These are phyloP conservation scores for Sciurus vulgaris DNA, from an alignment of 2,797 vertebrate genomes.

Conservation along the genomic window DNA sequence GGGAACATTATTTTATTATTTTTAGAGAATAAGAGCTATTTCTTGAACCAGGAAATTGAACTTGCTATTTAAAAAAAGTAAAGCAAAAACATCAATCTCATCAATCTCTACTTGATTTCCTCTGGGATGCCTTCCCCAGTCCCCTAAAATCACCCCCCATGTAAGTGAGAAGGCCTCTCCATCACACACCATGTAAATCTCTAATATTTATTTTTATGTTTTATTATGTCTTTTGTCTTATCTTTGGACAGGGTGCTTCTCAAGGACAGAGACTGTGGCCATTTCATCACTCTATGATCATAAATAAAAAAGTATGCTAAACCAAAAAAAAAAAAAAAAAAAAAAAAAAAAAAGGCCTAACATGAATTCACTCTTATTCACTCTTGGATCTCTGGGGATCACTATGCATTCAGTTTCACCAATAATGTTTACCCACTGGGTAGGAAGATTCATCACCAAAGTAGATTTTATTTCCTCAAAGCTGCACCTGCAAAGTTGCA, in stretches of 20 bases:
- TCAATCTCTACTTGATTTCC: slow-evolving; percentile 62
- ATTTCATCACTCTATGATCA: neutral
- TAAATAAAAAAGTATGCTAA: slow-evolving; percentile 54
- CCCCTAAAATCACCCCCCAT: neutral
- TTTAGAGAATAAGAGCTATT: slow-evolving; percentile 80
- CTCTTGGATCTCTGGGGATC: slow-evolving; percentile 34
- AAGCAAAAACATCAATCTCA: slow-evolving; percentile 71
- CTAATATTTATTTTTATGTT: neutral
- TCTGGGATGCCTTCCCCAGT: slow-evolving; percentile 1
- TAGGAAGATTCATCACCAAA: slow-evolving; percentile 70
- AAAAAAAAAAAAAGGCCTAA: slow-evolving; percentile 12
- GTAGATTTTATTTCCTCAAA: slow-evolving; percentile 72
- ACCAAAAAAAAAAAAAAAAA: neutral
- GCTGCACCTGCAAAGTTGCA: slow-evolving; percentile 72
- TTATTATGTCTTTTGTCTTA: slow-evolving; percentile 23
- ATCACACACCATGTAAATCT: neutral
- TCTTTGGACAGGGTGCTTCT: neutral
- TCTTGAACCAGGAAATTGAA: slow-evolving; percentile 82
- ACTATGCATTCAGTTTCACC: slow-evolving; percentile 70
- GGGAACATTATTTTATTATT: slow-evolving; percentile 83
- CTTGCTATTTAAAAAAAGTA: slow-evolving; percentile 77
- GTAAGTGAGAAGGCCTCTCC: neutral
- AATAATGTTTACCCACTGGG: neutral
- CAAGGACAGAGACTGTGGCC: neutral
- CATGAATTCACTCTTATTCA: slow-evolving; percentile 60